A percentile compares a stretch with the other conserved stretches of the same genome.
phyloP scores from a whole-genome alignment of 2,113 vertebrate species.

The Cnemophilus loriae region DNA sequence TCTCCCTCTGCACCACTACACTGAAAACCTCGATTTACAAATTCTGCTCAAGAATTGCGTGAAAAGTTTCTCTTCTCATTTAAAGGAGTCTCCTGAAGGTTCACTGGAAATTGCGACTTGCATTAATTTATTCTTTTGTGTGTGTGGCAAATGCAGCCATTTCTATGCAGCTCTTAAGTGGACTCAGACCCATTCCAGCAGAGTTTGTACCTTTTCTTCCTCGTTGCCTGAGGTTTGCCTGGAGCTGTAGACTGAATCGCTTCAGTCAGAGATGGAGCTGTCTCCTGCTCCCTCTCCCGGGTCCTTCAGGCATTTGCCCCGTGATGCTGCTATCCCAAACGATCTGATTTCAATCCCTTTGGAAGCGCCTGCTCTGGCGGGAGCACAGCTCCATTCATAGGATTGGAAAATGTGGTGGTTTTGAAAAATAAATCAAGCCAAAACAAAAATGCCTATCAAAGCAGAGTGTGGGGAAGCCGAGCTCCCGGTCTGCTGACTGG shows the following conservation, averaged over 20 bases:
- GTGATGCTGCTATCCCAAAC: neutral
- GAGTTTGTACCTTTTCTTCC: neutral
- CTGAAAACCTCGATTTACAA: rapidly evolving
- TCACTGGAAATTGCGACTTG: neutral
- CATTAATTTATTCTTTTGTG: neutral
- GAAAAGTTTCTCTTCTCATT: neutral
- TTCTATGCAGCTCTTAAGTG: neutral
- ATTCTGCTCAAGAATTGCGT: neutral
- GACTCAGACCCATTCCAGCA: neutral
- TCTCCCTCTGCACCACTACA: neutral
- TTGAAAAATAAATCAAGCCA: neutral
- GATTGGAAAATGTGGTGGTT: neutral
- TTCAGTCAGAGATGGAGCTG: neutral
- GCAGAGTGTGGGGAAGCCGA: neutral
- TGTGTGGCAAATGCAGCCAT: neutral
- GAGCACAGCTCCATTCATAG: rapidly evolving
- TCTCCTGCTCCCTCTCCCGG: constrained; percentile 13
- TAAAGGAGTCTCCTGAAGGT: neutral
- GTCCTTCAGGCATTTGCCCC: neutral
- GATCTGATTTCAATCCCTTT: neutral
- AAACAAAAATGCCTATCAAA: neutral
- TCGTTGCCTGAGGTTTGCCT: neutral
- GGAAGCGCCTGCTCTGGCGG: neutral
- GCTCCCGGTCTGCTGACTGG: neutral
- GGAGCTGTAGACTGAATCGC: neutral